Evolutionary conservation across 2,888 invertebrate species (phyloP).

Genomic region (Phasia obesa): DNA sequence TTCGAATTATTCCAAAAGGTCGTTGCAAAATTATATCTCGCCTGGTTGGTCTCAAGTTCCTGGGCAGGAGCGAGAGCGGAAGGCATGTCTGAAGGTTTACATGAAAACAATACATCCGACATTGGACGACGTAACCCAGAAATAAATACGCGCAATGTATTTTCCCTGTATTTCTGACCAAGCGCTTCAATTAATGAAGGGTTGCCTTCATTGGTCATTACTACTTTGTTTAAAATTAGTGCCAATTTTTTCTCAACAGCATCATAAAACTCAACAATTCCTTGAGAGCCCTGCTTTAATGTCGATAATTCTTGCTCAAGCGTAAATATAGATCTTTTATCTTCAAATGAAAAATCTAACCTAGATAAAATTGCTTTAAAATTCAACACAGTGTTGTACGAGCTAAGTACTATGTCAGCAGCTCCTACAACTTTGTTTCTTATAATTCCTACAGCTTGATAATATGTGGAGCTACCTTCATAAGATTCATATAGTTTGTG

Average conservation of each 20-base stretch:
- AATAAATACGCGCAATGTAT: conserved; percentile 45
- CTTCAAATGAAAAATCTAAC: conserved; percentile 69
- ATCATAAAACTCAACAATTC: conserved; percentile 66
- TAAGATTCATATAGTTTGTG: conserved; percentile 22
- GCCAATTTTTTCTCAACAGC: conserved; percentile 69
- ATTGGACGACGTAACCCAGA: conserved; percentile 21
- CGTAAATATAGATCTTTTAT: conserved; percentile 67
- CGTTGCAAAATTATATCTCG: conserved; percentile 53
- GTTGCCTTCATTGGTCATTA: conserved; percentile 66
- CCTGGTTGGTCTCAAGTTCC: conserved; percentile 34
- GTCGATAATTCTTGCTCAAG: conserved; percentile 67
- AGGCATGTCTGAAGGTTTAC: conserved; percentile 22
- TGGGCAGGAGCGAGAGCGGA: not conserved
- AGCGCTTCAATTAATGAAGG: conserved; percentile 41
- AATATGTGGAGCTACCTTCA: too few relatives aligned
- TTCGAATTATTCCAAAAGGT: conserved; percentile 46
- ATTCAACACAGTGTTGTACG: conserved; percentile 36
- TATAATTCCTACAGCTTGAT: too few relatives aligned
- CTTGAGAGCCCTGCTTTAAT: conserved; percentile 66
- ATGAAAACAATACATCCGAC: conserved; percentile 27
- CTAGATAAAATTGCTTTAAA: conserved; percentile 40
- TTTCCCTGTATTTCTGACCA: conserved; percentile 24
- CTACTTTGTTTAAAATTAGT: conserved; percentile 67
- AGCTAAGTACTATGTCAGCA: conserved; percentile 22
- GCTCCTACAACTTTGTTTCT: conserved; percentile 26